These are phyloP conservation scores for Laticauda laticaudata DNA, from an alignment of 2,113 vertebrate species.

Conservation along the genomic window DNA sequence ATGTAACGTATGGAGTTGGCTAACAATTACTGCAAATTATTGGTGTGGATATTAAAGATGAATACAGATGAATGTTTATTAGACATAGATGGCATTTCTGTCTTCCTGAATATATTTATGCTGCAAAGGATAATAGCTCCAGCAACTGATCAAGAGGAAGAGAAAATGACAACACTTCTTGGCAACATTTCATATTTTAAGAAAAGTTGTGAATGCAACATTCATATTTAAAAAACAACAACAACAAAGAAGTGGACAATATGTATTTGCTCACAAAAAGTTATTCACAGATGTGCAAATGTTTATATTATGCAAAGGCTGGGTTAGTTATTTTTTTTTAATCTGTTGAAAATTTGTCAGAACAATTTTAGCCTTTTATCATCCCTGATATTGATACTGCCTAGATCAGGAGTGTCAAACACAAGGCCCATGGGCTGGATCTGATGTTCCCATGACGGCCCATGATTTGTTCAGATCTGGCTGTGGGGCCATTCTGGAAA, in stretches of 20 bases:
- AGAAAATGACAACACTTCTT: neutral
- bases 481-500: too few species aligned
- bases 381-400: neutral
- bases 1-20: neutral
- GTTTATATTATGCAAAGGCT: neutral
- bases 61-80: neutral
- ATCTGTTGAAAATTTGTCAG: neutral
- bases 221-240: neutral
- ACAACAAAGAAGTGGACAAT: neutral
- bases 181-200: neutral
- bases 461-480: too few species aligned
- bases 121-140: neutral
- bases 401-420: too few species aligned
- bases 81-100: neutral
- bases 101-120: neutral
- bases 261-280: neutral
- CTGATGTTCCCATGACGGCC: too few species aligned
- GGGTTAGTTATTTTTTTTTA: neutral
- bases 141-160: neutral
- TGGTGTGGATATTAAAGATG: neutral
- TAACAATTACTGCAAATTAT: neutral
- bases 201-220: neutral
- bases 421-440: too few species aligned
- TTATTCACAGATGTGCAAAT: neutral
- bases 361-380: neutral